Evolutionary conservation across 1,140 invertebrate genomes (phyloP), one percentile per base, ranked within the genome.

Genomic region (Halesus radiatus): DNA sequence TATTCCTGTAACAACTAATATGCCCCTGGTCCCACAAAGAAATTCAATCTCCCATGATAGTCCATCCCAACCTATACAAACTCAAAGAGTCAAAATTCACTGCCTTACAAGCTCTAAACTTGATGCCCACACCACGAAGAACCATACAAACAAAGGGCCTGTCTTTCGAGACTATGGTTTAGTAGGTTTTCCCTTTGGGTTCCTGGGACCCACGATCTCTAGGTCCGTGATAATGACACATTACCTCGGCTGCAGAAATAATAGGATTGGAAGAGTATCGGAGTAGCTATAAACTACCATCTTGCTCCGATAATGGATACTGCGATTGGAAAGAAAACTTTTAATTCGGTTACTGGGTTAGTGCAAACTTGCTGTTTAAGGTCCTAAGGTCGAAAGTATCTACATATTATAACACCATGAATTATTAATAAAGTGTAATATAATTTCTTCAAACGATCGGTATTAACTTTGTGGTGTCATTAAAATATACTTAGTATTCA

Each of bases 141-240:
- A 4, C 15, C 15, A 22, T 23, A 29, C 60, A 29, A 64, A 64
- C 60, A 22, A 18, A 66, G 18, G 26, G 26, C n/a, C 15, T 66
- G 10, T 7, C 45, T 72, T 52, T 16, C 53, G 68, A 66, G n/a
- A 45, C n/a, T 7, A 20, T 6, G 68, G 20, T 72, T 50, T 72
- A 15, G 68, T 72, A 72, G 23, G 13, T 72, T 18, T n/a, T 5
- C 37, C 68, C 37, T 53, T 10, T 15, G 6, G n/a, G 37, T 45
- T 22, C 18, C 45, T 22, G 68, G 32, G 32, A 52, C 22, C 72
- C 52, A 74, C 72, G 54, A 58, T 74, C 52, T 56, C 20, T 56
- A 74, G 52, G 58, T 54, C 54, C 72, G 72, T 74, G 72, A 74
- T 74, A 56, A 74, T 74, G 58, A 74, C 72, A 74, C 72, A 74